phyloP scores from a whole-genome alignment of 2,797 vertebrate species.

The Nannoperca australis region DNA sequence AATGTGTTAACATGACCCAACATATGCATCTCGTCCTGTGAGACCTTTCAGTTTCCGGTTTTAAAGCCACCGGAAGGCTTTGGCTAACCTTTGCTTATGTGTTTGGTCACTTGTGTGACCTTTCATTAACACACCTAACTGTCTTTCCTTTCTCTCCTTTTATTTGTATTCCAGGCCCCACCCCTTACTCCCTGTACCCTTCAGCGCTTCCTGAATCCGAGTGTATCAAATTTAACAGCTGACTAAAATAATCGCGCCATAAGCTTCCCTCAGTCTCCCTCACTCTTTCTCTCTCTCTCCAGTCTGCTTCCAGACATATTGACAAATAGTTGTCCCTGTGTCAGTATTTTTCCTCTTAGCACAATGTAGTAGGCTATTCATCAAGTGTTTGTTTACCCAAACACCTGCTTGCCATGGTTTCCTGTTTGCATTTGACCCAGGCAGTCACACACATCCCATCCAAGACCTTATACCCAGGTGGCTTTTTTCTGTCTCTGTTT shows the following conservation, averaged over 20 bases:
- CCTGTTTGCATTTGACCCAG: conserved; percentile 54
- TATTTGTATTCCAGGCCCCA: conserved; percentile 49
- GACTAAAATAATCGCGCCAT: conserved; percentile 77
- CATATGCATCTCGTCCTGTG: conserved; percentile 54
- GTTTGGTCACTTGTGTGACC: conserved; percentile 67
- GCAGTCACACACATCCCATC: conserved; percentile 47
- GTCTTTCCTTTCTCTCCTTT: conserved; percentile 46
- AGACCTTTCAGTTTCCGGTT: conserved; percentile 68
- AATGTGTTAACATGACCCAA: conserved; percentile 81
- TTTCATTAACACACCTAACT: conserved; percentile 60
- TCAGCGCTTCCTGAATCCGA: conserved; percentile 65
- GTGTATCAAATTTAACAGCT: conserved; percentile 78
- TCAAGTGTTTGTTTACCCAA: conserved; percentile 68
- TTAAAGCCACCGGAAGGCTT: conserved; percentile 57
- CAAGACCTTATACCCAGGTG: conserved; percentile 8
- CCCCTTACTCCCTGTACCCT: conserved; percentile 55
- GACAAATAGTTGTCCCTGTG: conserved; percentile 51
- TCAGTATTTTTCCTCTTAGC: conserved; percentile 62
- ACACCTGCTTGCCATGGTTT: conserved; percentile 64
- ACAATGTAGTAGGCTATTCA: conserved; percentile 60
- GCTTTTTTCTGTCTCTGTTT: neutral
- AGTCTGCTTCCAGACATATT: conserved; percentile 63
- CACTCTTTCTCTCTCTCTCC: conserved; percentile 40
- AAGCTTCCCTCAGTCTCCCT: conserved; percentile 37
- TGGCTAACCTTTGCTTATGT: conserved; percentile 65